Base-by-base conservation (phyloP, 1,140 invertebrate genomes). In the Nephila pilipes region DNA sequence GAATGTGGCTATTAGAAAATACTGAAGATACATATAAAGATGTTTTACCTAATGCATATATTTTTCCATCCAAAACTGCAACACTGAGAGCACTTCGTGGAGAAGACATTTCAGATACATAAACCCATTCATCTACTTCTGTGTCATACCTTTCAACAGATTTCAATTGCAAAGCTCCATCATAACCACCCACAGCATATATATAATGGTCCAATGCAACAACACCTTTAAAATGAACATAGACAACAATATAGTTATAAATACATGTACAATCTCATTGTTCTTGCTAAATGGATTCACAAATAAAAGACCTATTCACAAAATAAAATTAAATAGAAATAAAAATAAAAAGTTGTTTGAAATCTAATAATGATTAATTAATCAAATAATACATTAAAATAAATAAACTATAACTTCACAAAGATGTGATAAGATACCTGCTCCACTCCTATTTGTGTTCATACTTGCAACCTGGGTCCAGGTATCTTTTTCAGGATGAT, bases 81-180 rank as follows among this genome's bases (percentile, higher is more conserved):
- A 99, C 96, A 60, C 99, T 99, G 88, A 99, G 99, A 94, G 99
- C 99, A 96, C 98, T 99, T 95, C 99, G 96, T 94, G 99, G 96
- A 10, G 98, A 99, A 93, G 98, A 99, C 99, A 99, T 99, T 10
- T 99, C 98, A 55, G 99, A 98, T 94, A 99, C 99, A 2, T 99
- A 98, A 95, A 98, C 98, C 99, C 99, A 99, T 58, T 98, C 97
- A 96, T 99, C 99, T 25, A 97, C 98, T 94, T 98, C 97, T n/a
- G 99, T 98, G 96, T 99, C 99, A 95, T 99, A 99, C 92, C 98
- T 96, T 96, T 99, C 99, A 0, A 98, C 99, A 94, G 98, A 98
- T 93, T 97, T 98, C 6, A 99, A 96, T 96, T 99, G 99, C 96
- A 99, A 99, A 94, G 98, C 98, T 96, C 99, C 99, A 95, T 99